Base-by-base conservation (phyloP, 2,113 vertebrate genomes). In the Phalacrocorax aristotelis region DNA sequence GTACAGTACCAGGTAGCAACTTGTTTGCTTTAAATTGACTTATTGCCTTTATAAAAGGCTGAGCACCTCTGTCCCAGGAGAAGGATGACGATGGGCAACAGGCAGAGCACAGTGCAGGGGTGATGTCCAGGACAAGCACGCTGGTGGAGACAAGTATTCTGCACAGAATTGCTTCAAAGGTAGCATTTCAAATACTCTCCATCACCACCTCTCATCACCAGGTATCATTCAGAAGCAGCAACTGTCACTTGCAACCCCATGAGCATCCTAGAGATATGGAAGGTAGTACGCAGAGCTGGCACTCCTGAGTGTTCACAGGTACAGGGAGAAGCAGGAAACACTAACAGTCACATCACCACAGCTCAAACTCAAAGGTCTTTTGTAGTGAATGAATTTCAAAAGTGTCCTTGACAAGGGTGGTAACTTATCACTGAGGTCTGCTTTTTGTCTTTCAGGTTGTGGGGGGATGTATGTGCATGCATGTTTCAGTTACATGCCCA, bases 401-500 rank as follows among this genome's bases (percentile, higher is more conserved):
- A 54, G 34, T 5, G 16, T 69, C 64, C 68, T 76, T 74, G 29
- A 15, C 49, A 72, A 46, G 23, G 49, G 6, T 65, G 38, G 3
- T 17, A 69, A 52, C 15, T 61, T 78, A 38, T 16, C 54, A 51
- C 10, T 6, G 34, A 92, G 26, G 40, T 57, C 48, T 25, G 42
- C 16, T 14, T 75, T 44, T 34, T 64, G 46, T 51, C 62, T 74
- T 55, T 51, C 58, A 60, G 25, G 72, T 14, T 61, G 7, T 23
- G 2, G n/a, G 17, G 4, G 2, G 13, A 10, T 34, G 27, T 11
- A 10, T 8, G 17, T 8, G 9, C 10, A 8, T 9, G 17, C 27
- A 4, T 3, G 2, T 54, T 86, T 58, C 34, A 54, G 42, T 55
- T 15, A 58, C 30, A 5, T 2, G 7, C 11, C 9, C 25, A n/a